A percentile compares a stretch with the other conserved stretches of the same genome.
These are phyloP conservation scores for Bufo bufo DNA, from an alignment of 2,113 vertebrate species.

Conservation along the genomic window DNA sequence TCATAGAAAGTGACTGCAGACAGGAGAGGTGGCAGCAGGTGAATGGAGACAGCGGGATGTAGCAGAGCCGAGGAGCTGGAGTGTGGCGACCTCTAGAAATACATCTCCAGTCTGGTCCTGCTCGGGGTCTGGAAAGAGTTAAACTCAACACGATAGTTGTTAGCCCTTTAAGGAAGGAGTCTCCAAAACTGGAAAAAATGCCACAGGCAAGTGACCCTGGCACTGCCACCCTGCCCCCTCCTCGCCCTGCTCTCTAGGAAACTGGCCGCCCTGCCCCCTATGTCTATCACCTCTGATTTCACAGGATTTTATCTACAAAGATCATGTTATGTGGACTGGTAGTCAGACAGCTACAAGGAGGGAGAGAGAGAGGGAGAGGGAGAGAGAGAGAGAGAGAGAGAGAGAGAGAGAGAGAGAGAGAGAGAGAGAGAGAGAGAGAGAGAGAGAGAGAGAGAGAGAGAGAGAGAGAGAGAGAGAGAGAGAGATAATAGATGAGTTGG, in stretches of 20 bases:
- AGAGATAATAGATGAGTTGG: not conserved
- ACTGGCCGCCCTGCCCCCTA: not conserved
- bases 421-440: no score
- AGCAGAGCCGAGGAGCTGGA: not conserved
- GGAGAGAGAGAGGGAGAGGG: no score
- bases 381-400: no score
- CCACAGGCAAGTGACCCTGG: constrained; percentile 23
- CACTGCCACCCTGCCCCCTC: constrained; percentile 22
- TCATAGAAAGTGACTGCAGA: not conserved
- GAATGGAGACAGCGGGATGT: not conserved
- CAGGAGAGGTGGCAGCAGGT: not conserved
- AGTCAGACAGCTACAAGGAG: not conserved
- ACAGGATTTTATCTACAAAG: constrained; percentile 11
- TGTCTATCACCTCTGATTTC: not conserved
- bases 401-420: not conserved
- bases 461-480: not conserved
- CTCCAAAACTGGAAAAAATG: not conserved
- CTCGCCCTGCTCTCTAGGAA: constrained; percentile 35
- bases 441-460: no score
- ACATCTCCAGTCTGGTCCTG: not conserved
- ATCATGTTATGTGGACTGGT: not conserved
- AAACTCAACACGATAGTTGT: not conserved
- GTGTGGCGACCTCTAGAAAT: no score
- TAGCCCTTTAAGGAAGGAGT: not conserved
- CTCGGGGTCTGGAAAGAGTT: not conserved